Conservation (phyloP, 2,888 invertebrate species). For the Drosophila mayaguana region DNA sequence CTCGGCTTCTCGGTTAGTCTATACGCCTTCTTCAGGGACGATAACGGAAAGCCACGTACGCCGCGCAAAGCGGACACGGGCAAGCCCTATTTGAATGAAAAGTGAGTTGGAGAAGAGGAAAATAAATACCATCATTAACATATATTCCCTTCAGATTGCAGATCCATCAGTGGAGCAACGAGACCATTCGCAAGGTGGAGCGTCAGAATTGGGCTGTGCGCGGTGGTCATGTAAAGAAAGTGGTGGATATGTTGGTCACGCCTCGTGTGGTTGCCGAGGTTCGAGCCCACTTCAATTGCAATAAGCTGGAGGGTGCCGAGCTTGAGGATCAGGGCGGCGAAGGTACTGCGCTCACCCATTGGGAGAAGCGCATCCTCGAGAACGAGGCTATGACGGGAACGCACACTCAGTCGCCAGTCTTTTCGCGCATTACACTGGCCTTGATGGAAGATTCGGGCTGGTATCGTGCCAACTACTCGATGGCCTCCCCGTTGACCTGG, state of each 20-base stretch:
- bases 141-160: slow-evolving; percentile 88
- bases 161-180: slow-evolving; percentile 97
- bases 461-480: slow-evolving; percentile 96
- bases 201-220: slow-evolving; percentile 91
- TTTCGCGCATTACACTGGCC: slow-evolving; percentile 97
- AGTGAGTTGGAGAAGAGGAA: slow-evolving; percentile 86
- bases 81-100: slow-evolving; percentile 94
- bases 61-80: slow-evolving; percentile 92
- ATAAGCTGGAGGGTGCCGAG: slow-evolving; percentile 96
- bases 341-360: slow-evolving; percentile 98
- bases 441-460: slow-evolving; percentile 99
- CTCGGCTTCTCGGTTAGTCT: slow-evolving; percentile 98
- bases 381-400: slow-evolving; percentile 99
- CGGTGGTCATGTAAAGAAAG: slow-evolving; percentile 90
- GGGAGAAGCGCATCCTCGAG: slow-evolving; percentile 99
- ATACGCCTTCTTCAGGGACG: slow-evolving; percentile 96
- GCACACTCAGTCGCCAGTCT: slow-evolving; percentile 98
- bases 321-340: slow-evolving; percentile 99
- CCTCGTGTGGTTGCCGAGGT: slow-evolving; percentile 95
- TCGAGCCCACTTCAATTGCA: slow-evolving; percentile 94
- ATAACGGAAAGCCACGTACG: slow-evolving; percentile 94
- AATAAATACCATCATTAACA: neutral
- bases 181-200: slow-evolving; percentile 92
- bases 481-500: slow-evolving; percentile 95
- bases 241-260: slow-evolving; percentile 95